Evolutionary conservation across 1,140 invertebrate genomes (phyloP).

Genomic region (Hyles vespertilio): DNA sequence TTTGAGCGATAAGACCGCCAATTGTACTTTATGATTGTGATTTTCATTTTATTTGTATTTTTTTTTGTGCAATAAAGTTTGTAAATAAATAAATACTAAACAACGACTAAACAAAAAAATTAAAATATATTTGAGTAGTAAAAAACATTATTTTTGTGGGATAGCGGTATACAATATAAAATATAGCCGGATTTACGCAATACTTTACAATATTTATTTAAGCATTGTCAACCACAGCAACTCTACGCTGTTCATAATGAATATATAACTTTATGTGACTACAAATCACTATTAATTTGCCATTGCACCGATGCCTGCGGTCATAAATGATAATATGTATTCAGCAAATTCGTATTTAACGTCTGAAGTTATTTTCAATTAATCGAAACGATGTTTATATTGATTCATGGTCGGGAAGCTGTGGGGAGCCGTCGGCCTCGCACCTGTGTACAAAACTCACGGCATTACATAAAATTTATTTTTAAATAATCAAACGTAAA

Average conservation of each 20-base stretch:
- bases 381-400: conserved; percentile 50
- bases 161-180: too few species aligned
- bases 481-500: conserved; percentile 46
- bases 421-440: conserved; percentile 32
- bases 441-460: not conserved
- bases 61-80: too few species aligned
- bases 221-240: too few species aligned
- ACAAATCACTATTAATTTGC: conserved; percentile 22
- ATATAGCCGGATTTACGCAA: too few species aligned
- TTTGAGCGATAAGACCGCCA: too few species aligned
- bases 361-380: conserved; percentile 45
- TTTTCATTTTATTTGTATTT: too few species aligned
- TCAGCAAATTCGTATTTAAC: conserved; percentile 32
- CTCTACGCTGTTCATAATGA: not conserved
- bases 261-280: conserved; percentile 14
- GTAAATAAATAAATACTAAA: too few species aligned
- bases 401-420: conserved; percentile 47
- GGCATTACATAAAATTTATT: not conserved
- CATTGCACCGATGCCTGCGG: conserved; percentile 15
- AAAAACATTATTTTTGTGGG: too few species aligned
- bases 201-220: too few species aligned
- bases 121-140: too few species aligned
- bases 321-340: conserved; percentile 26
- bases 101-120: too few species aligned
- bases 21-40: too few species aligned